phyloP scores from a whole-genome alignment of 2,113 vertebrate species.

The Grammomys dolichurus region DNA sequence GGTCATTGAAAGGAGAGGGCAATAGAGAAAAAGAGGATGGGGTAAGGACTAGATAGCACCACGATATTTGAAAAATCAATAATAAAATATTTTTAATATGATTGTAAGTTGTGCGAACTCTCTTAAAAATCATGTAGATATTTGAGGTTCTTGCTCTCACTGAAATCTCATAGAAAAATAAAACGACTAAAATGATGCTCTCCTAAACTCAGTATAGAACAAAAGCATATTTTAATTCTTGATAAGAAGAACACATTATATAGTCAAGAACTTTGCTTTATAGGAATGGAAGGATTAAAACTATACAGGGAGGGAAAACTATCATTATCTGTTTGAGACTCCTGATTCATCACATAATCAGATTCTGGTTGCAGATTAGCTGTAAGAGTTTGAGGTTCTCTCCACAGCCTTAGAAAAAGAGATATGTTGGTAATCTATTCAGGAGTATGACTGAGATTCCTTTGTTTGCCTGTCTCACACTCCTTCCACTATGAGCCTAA shows the following conservation, averaged over 20 bases:
- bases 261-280: background rate
- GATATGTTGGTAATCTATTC: background rate
- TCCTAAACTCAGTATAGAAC: background rate
- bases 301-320: background rate
- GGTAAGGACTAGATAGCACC: background rate
- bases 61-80: background rate
- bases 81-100: background rate
- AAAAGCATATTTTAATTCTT: background rate
- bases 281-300: background rate
- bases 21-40: background rate
- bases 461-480: background rate
- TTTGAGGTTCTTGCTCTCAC: background rate
- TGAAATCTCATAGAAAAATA: background rate
- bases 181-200: background rate
- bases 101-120: background rate
- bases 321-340: background rate
- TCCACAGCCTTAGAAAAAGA: background rate
- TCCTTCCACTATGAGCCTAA: background rate
- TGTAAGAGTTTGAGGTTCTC: background rate
- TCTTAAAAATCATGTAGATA: constrained; percentile 24
- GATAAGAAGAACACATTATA: background rate
- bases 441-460: background rate
- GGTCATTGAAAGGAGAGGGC: background rate
- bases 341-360: background rate
- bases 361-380: background rate